Conservation (phyloP, 2,797 vertebrate genomes). For the Pseudotriccus pelzelni region DNA sequence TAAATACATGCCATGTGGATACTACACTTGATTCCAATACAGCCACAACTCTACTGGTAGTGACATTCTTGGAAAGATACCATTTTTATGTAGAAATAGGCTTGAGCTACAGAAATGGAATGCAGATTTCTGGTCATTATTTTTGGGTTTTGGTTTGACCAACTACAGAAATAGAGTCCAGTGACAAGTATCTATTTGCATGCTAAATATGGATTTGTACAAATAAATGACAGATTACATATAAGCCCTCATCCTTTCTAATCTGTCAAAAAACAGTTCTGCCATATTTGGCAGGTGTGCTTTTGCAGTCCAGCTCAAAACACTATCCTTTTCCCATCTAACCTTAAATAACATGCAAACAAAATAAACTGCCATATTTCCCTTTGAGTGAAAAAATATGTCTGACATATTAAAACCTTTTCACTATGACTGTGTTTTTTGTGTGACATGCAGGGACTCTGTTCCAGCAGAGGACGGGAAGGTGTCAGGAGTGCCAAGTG, state of each 20-base stretch:
- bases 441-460: background rate
- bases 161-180: background rate
- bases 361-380: background rate
- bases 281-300: background rate
- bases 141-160: background rate
- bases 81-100: background rate
- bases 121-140: background rate
- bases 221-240: constrained; percentile 27
- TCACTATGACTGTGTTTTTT: background rate
- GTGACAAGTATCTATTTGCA: background rate
- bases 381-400: background rate
- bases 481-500: background rate
- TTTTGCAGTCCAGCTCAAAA: constrained; percentile 20
- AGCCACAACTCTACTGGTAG: background rate
- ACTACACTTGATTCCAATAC: background rate
- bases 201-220: background rate
- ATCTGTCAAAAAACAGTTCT: background rate
- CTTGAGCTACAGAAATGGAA: background rate
- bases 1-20: background rate
- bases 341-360: background rate
- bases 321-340: background rate
- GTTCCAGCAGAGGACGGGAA: background rate
- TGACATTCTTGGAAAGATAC: background rate
- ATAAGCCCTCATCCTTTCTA: background rate
- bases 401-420: background rate